phyloP scores from a whole-genome alignment of 2,797 vertebrate species.

The Spatula clypeata region DNA sequence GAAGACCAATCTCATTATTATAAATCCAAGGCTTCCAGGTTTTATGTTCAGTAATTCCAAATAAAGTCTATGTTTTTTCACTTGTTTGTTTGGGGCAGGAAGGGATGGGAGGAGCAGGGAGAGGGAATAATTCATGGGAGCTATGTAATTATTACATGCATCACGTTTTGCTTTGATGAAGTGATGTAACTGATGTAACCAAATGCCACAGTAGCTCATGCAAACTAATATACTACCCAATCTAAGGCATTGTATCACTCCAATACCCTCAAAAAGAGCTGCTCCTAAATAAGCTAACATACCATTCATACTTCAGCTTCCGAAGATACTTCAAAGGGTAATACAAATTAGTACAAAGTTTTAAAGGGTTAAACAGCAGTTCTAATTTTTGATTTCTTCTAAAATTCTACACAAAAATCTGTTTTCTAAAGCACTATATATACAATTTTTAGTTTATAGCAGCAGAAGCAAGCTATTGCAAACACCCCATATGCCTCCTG shows the following conservation, averaged over 20 bases:
- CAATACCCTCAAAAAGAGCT: neutral
- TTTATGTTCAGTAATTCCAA: slow-evolving; percentile 4
- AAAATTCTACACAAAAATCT: neutral
- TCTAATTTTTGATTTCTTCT: neutral
- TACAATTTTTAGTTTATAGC: neutral
- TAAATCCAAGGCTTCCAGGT: neutral
- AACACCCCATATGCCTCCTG: neutral
- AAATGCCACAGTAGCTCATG: neutral
- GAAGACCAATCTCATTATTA: neutral
- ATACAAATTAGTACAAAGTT: neutral
- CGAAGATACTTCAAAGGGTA: neutral
- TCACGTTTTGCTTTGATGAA: neutral
- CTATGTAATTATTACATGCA: neutral
- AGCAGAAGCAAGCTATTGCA: neutral
- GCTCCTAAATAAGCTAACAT: neutral
- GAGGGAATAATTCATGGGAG: neutral
- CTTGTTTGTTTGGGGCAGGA: neutral
- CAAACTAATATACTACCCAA: neutral
- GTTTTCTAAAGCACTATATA: neutral
- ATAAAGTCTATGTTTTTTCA: neutral
- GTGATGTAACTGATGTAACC: neutral
- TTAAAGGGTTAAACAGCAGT: neutral
- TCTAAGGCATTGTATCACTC: neutral
- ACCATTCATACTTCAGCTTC: neutral
- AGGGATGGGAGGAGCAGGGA: neutral